Evolutionary conservation across 2,888 invertebrate genomes (phyloP), one percentile per base, ranked within the genome.

Genomic region (Ophion slaviceki): DNA sequence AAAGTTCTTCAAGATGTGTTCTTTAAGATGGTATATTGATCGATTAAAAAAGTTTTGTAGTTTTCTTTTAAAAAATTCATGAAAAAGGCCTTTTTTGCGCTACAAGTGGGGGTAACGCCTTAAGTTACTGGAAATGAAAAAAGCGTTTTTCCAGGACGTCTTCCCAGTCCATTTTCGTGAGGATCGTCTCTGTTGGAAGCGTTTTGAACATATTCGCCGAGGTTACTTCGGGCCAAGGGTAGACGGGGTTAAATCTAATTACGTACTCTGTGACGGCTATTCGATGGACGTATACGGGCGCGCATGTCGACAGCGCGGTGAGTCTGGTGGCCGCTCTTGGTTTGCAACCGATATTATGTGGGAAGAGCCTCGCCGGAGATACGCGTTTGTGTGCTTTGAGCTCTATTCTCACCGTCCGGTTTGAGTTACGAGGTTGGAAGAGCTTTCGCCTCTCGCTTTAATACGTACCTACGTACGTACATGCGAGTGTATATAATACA

Each of bases 221-320:
- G 11, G 24, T 71, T 28, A 28, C 71, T 57, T 66, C n/a, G 24
- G 32, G 32, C 32, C 17, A 4, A 57, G 57, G 53, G 57, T 32
- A 32, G 57, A 71, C 32, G 71, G 71, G 79, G 84, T 90, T 90
- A 92, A 92, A 93, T 93, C 92, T 93, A 93, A 93, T 92, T 92
- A 92, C 93, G 92, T 91, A 92, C 91, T 91, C 92, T 90, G 92
- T 92, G 92, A 92, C 92, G 92, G 91, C 88, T 90, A 90, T 90
- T 92, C 91, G 92, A 92, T 91, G 90, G 90, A 88, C 87, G 87
- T 82, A 81, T 14, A 14, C 88, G 86, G 79, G 84, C 88, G 57
- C 77, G 81, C 77, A 74, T 80, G 81, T 62, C 66, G 76, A 78
- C 84, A 85, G 53, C 82, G 80, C 47, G 67, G 74, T 74, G 82